Base-by-base conservation (phyloP, 2,888 invertebrate species). In the Pterobdella sp. region DNA sequence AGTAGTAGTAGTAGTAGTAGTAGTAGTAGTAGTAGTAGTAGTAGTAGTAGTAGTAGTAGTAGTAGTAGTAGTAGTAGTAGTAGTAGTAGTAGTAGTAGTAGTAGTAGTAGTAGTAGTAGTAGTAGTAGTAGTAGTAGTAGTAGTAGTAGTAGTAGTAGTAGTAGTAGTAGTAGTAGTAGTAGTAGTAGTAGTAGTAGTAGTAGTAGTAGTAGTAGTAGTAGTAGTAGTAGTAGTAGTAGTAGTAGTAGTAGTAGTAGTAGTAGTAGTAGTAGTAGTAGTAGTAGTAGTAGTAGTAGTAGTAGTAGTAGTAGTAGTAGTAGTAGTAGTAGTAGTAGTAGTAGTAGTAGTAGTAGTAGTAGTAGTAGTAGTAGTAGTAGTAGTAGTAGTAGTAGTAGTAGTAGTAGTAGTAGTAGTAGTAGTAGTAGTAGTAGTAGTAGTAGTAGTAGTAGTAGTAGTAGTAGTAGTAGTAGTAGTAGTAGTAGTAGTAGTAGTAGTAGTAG, bases 161-260 rank as follows among this genome's bases (percentile, higher is more conserved):
- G 75, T 71, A 74, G 75, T 70, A 74, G 68, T 66, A 74, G 74
- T 66, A 74, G 74, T 74, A 74, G 74, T 74, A 74, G 74, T 72
- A 73, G 73, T 64, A 64, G 64, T 64, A 64, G 64, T 64, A 64
- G 64, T 64, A 64, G 68, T 66, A 74, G 74, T 66, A 74, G 74
- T 74, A 74, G 74, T 74, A 74, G 74, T 72, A 73, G 73, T 64
- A 64, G 64, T 64, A 64, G 64, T 64, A 64, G 64, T 64, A 64
- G 49, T 42, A 42, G 49, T 42, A 42, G 49, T 42, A 42, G 49
- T 14, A 42, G 49, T 42, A 42, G 49, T 42, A 42, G 49, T 42
- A 42, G 49, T 42, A 42, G 49, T 42, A 42, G 49, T 42, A 42
- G 49, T 42, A 42, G 49, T 42, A 42, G 49, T 42, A 42, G 49